phyloP scores from a whole-genome alignment of 2,797 vertebrate species.

The Dryobates pubescens region DNA sequence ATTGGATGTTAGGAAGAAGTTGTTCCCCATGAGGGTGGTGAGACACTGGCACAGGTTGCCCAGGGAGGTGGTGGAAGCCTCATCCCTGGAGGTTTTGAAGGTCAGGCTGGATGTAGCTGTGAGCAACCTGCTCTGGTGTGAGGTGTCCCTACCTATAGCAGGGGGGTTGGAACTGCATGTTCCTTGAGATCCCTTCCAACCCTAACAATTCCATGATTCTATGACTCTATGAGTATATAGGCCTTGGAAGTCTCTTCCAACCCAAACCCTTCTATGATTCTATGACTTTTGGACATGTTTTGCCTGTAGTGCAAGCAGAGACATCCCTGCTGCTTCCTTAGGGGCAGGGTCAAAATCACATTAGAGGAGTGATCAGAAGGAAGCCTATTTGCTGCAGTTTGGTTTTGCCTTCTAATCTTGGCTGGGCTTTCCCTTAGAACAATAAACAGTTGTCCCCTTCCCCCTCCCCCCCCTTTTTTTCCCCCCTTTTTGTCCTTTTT shows the following conservation, averaged over 20 bases:
- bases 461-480: rapidly evolving
- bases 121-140: too few relatives aligned
- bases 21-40: too few relatives aligned
- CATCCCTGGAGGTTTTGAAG: too few relatives aligned
- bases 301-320: not conserved
- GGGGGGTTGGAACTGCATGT: too few relatives aligned
- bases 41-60: too few relatives aligned
- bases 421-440: not conserved
- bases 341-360: not conserved
- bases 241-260: not conserved
- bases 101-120: too few relatives aligned
- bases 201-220: too few relatives aligned
- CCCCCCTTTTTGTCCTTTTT: not conserved
- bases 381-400: not conserved
- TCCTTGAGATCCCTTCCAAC: too few relatives aligned
- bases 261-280: not conserved
- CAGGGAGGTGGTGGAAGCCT: too few relatives aligned
- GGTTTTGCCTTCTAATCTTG: not conserved
- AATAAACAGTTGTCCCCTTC: not conserved
- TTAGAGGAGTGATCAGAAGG: not conserved
- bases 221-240: too few relatives aligned
- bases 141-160: too few relatives aligned
- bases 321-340: not conserved
- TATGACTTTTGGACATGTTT: not conserved
- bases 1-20: too few relatives aligned